Percentiles rank a stretch among this genome's conserved stretches.
These are phyloP conservation scores for Cataglyphis altisquamis DNA, from an alignment of 2,888 invertebrate species.

Conservation along the genomic window DNA sequence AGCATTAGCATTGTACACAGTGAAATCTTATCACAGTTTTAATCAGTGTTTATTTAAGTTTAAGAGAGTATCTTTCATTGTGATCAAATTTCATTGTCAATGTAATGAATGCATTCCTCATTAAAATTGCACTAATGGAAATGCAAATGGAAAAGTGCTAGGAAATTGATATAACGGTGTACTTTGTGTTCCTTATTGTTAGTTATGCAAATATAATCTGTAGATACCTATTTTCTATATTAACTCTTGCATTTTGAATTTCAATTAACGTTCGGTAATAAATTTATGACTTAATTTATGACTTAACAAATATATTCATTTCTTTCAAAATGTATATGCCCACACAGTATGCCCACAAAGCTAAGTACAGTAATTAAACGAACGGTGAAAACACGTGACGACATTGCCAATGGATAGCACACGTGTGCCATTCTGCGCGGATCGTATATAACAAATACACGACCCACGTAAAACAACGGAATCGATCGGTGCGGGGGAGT, in stretches of 20 bases:
- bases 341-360: conserved; percentile 46
- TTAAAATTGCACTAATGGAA: conserved; percentile 5
- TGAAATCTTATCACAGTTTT: neutral
- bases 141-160: neutral
- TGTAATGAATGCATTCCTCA: conserved; percentile 15
- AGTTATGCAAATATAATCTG: neutral
- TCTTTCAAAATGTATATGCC: conserved; percentile 24
- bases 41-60: neutral
- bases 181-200: neutral
- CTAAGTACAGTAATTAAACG: conserved; percentile 65
- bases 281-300: conserved; percentile 46
- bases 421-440: conserved; percentile 55
- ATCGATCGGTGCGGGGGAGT: conserved; percentile 66
- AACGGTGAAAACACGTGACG: conserved; percentile 65
- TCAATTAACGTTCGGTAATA: conserved; percentile 41
- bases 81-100: neutral
- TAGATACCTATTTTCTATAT: neutral
- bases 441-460: conserved; percentile 58
- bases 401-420: conserved; percentile 58
- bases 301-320: conserved; percentile 25
- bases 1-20: neutral
- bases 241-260: conserved; percentile 10
- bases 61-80: neutral
- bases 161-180: conserved; percentile 19
- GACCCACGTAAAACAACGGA: conserved; percentile 76